These are phyloP conservation scores for Muntiacus reevesi DNA, from an alignment of 2,113 vertebrate species.

Conservation along the genomic window DNA sequence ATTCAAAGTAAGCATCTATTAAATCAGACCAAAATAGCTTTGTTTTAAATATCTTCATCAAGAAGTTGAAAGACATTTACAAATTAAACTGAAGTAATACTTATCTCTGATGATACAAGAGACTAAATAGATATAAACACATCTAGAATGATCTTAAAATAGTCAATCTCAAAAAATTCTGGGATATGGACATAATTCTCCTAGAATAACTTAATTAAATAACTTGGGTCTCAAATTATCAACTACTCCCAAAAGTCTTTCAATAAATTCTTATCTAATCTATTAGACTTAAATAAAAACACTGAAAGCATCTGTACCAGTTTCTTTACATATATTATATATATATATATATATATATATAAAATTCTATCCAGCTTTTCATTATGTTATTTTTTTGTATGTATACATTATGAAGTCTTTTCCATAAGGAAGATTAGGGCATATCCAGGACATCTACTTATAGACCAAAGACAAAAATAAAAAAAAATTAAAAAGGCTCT, in stretches of 20 bases:
- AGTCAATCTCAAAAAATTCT: background rate
- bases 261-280: background rate
- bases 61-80: background rate
- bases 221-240: background rate
- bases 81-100: background rate
- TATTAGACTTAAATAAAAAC: background rate
- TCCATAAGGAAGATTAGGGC: background rate
- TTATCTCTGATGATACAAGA: background rate
- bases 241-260: background rate
- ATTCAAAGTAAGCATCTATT: conserved; percentile 4
- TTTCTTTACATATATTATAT: background rate
- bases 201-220: conserved; percentile 2
- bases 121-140: background rate
- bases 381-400: background rate
- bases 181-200: background rate
- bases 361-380: background rate
- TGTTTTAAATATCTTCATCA: background rate
- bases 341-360: background rate
- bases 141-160: background rate
- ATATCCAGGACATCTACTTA: background rate
- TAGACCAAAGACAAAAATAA: background rate
- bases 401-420: background rate
- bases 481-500: background rate
- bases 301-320: background rate
- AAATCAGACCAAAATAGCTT: background rate